A percentile compares a stretch with the other conserved stretches of the same genome.
Evolutionary conservation across 2,797 vertebrate species (phyloP).

Genomic region (Parauchenoglanis ngamensis): DNA sequence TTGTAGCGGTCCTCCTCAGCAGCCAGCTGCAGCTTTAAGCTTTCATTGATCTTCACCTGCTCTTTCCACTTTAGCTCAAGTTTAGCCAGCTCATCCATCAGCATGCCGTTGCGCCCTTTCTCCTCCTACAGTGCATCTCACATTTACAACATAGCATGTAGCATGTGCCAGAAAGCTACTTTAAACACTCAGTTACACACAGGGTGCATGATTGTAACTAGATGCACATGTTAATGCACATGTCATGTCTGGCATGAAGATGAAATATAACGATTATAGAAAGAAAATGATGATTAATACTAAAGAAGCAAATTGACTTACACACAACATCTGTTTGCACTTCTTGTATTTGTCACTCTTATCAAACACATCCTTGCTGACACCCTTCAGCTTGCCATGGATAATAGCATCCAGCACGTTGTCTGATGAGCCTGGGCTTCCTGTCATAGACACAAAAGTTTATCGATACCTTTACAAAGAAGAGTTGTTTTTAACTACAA

Average conservation of each 20-base stretch:
- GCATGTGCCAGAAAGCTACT: neutral
- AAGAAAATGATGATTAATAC: constrained; percentile 5
- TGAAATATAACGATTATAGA: neutral
- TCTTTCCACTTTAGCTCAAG: constrained; percentile 93
- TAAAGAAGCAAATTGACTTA: constrained; percentile 68
- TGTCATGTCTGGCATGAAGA: neutral
- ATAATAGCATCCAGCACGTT: constrained; percentile 84
- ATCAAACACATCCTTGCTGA: constrained; percentile 89
- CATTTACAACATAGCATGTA: neutral
- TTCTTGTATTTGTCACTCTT: constrained; percentile 94
- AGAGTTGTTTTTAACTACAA: neutral
- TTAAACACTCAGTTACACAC: neutral
- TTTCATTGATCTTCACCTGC: constrained; percentile 88
- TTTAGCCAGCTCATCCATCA: constrained; percentile 91
- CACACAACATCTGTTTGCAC: constrained; percentile 90
- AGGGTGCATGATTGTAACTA: neutral
- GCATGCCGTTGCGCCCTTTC: constrained; percentile 87
- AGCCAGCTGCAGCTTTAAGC: constrained; percentile 85
- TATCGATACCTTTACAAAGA: neutral
- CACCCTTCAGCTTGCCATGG: constrained; percentile 88
- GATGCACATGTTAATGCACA: neutral
- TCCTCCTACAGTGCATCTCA: constrained; percentile 79
- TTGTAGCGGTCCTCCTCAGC: constrained; percentile 88
- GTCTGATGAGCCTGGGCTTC: constrained; percentile 82
- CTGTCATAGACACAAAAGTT: constrained; percentile 63